Evolutionary conservation across 2,888 invertebrate species (phyloP).

Genomic region (Notodonta dromedarius): DNA sequence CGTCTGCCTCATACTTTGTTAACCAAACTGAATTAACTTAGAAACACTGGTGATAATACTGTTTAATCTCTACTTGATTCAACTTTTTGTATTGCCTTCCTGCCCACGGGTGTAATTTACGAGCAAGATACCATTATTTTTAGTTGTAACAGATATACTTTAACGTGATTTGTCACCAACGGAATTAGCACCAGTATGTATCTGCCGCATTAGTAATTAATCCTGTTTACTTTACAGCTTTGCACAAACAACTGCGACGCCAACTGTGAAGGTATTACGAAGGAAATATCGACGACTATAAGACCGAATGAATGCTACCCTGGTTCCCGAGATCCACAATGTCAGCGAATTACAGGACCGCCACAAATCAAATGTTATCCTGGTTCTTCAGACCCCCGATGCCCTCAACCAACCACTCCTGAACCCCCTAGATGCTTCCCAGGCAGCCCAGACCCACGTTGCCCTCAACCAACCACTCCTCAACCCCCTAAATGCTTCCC

Average conservation of each 20-base stretch:
- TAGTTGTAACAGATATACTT: too few relatives aligned
- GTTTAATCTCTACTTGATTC: too few relatives aligned
- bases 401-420: conserved; percentile 42
- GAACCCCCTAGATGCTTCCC: conserved; percentile 33
- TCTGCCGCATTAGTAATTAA: too few relatives aligned
- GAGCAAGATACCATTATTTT: too few relatives aligned
- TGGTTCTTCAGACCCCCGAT: conserved; percentile 43
- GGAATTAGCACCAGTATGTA: too few relatives aligned
- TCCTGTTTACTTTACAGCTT: conserved; percentile 54
- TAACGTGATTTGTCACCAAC: too few relatives aligned
- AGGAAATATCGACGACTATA: conserved; percentile 63
- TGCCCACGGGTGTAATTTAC: too few relatives aligned
- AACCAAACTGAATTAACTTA: too few relatives aligned
- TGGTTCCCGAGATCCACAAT: conserved; percentile 61
- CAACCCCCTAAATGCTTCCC: conserved; percentile 38
- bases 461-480: conserved; percentile 47
- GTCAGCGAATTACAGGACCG: conserved; percentile 53
- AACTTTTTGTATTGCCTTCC: too few relatives aligned
- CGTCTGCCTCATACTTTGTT: too few relatives aligned
- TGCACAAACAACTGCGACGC: conserved; percentile 72
- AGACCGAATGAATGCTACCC: conserved; percentile 60
- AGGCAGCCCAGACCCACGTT: conserved; percentile 39
- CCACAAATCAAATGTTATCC: conserved; percentile 54
- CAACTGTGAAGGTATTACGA: conserved; percentile 59
- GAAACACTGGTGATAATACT: too few relatives aligned